Evolutionary conservation across 2,888 invertebrate species (phyloP), one percentile per base, ranked within the genome.

Genomic region (Drosophila lutescens): DNA sequence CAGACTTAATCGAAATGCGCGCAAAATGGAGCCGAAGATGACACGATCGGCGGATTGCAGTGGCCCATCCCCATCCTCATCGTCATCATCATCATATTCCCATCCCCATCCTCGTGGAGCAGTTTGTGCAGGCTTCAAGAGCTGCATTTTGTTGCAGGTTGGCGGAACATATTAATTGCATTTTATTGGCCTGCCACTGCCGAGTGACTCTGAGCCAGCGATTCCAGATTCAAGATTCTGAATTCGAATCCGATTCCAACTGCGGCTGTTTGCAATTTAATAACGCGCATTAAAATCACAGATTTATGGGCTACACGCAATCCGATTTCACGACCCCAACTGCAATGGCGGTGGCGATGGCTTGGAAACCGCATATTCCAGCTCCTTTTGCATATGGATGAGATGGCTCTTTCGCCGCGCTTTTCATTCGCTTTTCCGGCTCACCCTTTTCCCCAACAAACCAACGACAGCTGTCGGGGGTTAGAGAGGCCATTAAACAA

Each of bases 81-180:
- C 34, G 1, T 12, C 32, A 10, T 32, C 32, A 20, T 20, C 20
- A 2, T 20, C 20, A 20, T 20, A n/a, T n/a, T n/a, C n/a, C n/a
- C 20, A 3, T 34, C 34, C 15, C 17, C 34, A 66, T 68, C 53
- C 13, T 65, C 38, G 63, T 78, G 83, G 49, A 62, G 86, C 79
- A 71, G 72, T 84, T 83, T 86, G 84, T 54, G 81, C 76, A 55
- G 76, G 83, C 83, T 74, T 76, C 23, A 80, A 67, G 66, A 30
- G 66, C 56, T 77, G 74, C 73, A 84, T 87, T 84, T 84, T 86
- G 87, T 86, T 84, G 83, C 83, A 84, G 71, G 67, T 70, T 84
- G 79, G 85, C 79, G 78, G 78, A 88, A 83, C 86, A 88, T 87
- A 86, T 88, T 87, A 87, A 87, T 87, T 87, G 87, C 87, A 86